Base-by-base conservation (phyloP, 92 coral and sea anemone genomes). In the Epizoanthus illoricatus region DNA sequence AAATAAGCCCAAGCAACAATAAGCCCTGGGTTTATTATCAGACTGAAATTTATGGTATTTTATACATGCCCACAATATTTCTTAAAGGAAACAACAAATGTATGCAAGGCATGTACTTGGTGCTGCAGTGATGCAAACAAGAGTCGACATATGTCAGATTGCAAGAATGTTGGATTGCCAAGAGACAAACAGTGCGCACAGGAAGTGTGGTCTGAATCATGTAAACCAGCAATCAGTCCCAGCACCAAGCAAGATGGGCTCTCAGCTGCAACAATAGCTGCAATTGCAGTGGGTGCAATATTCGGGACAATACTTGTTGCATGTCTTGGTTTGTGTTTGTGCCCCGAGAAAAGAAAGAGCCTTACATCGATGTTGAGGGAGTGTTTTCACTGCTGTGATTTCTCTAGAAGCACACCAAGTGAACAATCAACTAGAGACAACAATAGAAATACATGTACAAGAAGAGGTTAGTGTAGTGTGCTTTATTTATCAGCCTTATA, bases 121-220 rank as follows among this genome's bases (percentile, higher is more conserved):
- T 75, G 71, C 43, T 36, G 47, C 54, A 21, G 60, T 1, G 21
- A 39, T 71, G 20, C 21, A 52, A 15, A 17, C 4, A 28, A 63
- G 43, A 80, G 9, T 24, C 43, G 5, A 21, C 33, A 36, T 0
- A 55, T 80, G 76, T 40, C 18, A 71, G 76, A 71, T 49, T 71
- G 76, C n/a, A 15, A 71, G 17, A 71, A 43, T 43, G 60, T 57
- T 49, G 76, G 76, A 71, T 7, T 71, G 76, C 59, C 60, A 5
- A 8, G 17, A 18, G 13, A n/a, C n/a, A 19, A 71, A 23, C 76
- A 71, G 40, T 71, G 76, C 19, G 76, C 76, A 71, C 36, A 9
- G 17, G 40, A 15, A 43, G 76, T 16, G 60, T 19, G 23, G 7
- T 3, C 36, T 18, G 52, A 71, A 5, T 20, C 76, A 8, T 71